These are phyloP conservation scores for Cairina moschata DNA, from an alignment of 2,113 vertebrate genomes.

Conservation along the genomic window DNA sequence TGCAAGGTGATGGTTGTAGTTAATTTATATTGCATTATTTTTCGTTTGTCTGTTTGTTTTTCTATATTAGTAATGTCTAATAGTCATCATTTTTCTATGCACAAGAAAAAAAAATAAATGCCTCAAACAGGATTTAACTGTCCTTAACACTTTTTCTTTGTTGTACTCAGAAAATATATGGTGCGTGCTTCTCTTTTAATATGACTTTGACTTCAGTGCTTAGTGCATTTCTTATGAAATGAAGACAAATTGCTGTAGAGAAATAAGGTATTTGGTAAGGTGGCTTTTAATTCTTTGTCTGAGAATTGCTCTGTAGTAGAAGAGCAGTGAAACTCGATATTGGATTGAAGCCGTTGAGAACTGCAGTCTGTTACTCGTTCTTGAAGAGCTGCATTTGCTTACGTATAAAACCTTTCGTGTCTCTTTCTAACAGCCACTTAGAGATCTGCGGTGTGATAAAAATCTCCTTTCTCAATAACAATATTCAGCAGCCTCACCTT, in stretches of 20 bases:
- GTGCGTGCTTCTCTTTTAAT: neutral
- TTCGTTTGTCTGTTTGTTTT: neutral
- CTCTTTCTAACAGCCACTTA: neutral
- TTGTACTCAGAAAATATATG: neutral
- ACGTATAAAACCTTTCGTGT: neutral
- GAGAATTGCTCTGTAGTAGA: neutral
- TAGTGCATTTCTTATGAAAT: neutral
- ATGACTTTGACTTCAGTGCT: neutral
- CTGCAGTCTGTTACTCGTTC: neutral
- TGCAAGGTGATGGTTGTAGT: neutral
- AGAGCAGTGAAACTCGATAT: neutral
- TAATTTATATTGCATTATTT: neutral
- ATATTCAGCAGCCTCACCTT: neutral
- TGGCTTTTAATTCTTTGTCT: neutral
- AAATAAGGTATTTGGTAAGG: neutral
- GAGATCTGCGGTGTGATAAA: neutral
- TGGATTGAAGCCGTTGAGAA: neutral
- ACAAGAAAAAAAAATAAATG: neutral
- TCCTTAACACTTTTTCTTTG: neutral
- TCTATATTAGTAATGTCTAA: neutral
- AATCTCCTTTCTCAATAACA: neutral
- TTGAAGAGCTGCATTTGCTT: neutral
- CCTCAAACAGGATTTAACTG: neutral
- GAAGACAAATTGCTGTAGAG: neutral
- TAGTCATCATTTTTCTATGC: neutral